phyloP scores from a whole-genome alignment of 2,888 invertebrate species.

The Drosophila quinaria region DNA sequence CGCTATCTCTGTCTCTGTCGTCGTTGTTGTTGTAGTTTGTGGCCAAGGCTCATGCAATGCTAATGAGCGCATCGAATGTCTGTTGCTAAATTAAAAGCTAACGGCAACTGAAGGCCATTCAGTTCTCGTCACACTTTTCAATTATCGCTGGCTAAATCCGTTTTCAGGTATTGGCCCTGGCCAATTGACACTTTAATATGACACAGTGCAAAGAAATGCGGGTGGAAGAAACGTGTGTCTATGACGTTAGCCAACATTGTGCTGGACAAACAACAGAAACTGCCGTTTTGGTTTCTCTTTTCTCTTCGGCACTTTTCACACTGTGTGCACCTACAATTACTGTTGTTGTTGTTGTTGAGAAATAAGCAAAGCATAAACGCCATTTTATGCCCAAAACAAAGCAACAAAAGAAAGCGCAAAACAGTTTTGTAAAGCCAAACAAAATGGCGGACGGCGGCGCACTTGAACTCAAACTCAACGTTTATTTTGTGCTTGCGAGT shows the following conservation, averaged over 20 bases:
- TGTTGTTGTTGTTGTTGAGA: slow-evolving; percentile 12
- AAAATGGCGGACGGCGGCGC: slow-evolving; percentile 57
- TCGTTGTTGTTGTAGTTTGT: slow-evolving; percentile 8
- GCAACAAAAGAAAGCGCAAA: slow-evolving; percentile 37
- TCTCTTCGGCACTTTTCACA: slow-evolving; percentile 34
- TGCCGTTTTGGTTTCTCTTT: slow-evolving; percentile 8
- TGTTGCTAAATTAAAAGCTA: slow-evolving; percentile 71
- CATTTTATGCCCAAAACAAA: slow-evolving; percentile 59
- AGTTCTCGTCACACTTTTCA: slow-evolving; percentile 36
- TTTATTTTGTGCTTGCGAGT: slow-evolving; percentile 18
- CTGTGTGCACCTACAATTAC: slow-evolving; percentile 31
- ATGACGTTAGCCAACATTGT: slow-evolving; percentile 49
- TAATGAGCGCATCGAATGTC: slow-evolving; percentile 67
- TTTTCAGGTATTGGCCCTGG: slow-evolving; percentile 4
- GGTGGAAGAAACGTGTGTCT: slow-evolving; percentile 9
- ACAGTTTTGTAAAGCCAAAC: slow-evolving; percentile 41
- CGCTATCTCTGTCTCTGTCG: neutral
- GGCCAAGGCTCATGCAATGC: slow-evolving; percentile 48
- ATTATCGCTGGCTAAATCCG: slow-evolving; percentile 45
- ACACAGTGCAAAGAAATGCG: neutral
- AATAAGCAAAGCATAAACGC: slow-evolving; percentile 55
- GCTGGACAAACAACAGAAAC: slow-evolving; percentile 20
- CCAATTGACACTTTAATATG: slow-evolving; percentile 47
- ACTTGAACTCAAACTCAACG: slow-evolving; percentile 57
- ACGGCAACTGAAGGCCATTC: slow-evolving; percentile 60